Evolutionary conservation across 2,797 vertebrate genomes (phyloP).

Genomic region (Rhadinocentrus ornatus): DNA sequence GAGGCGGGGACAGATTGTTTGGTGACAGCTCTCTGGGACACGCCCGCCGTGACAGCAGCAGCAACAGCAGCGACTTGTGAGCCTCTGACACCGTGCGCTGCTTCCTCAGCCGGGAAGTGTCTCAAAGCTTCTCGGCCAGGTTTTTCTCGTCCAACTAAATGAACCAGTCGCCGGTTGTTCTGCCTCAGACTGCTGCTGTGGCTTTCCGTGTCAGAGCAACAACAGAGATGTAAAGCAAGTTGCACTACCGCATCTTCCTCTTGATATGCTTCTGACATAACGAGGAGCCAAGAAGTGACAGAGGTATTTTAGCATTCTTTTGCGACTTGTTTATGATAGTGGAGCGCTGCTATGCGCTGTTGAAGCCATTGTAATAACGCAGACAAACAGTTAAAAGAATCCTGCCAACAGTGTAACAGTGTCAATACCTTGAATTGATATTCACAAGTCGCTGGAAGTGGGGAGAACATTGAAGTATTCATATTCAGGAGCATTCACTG

Average conservation of each 20-base stretch:
- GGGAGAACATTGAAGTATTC: not conserved
- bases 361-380: constrained; percentile 10
- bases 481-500: not conserved
- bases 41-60: constrained; percentile 60
- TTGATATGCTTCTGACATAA: constrained; percentile 66
- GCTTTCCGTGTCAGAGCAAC: constrained; percentile 57
- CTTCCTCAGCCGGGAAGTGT: constrained; percentile 29
- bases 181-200: constrained; percentile 40
- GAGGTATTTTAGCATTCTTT: constrained; percentile 72
- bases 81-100: constrained; percentile 21
- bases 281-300: constrained; percentile 69
- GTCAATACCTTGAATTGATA: not conserved
- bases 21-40: constrained; percentile 65
- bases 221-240: constrained; percentile 72
- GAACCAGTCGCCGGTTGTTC: constrained; percentile 37
- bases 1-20: constrained; percentile 45
- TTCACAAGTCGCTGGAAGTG: constrained; percentile 9
- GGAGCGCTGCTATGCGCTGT: constrained; percentile 14
- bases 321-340: constrained; percentile 31
- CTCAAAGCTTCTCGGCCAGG: constrained; percentile 8
- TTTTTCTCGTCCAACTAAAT: constrained; percentile 51
- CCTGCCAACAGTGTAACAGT: not conserved
- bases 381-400: not conserved
- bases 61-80: constrained; percentile 21
- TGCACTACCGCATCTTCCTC: constrained; percentile 62